Base-by-base conservation (phyloP, 1,140 invertebrate species). In the Agrilus planipennis region DNA sequence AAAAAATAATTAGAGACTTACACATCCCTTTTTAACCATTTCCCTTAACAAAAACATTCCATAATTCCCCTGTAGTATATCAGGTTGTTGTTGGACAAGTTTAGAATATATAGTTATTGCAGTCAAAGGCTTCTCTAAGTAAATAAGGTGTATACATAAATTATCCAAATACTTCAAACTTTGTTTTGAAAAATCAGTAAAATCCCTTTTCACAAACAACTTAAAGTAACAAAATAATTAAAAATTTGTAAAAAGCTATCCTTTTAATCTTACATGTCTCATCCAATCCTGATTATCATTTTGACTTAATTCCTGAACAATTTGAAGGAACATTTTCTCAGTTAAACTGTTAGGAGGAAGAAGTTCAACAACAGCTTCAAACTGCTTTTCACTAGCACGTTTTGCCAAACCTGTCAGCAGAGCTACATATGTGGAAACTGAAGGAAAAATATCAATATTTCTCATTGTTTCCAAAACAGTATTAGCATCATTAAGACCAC, bases 401-500 rank as follows among this genome's bases (percentile, higher is more conserved):
- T 21, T 37, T 14, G 48, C 41, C 14, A 58, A 35, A 15, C 57
- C 57, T 19, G 48, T 49, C 4, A 56, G 18, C 12, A 58, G 36
- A 2, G 46, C 27, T 30, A 48, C 38, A 31, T 47, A 47, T 6
- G 52, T 50, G 17, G 37, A 22, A 17, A 36, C 38, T 23, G 45
- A 51, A 43, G 46, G 41, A 4, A 41, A 21, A 2, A 69, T 47
- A 9, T 63, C 53, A 0, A 62, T 60, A 0, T 57, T 53, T 22
- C 47, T 51, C 64, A 69, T 66, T 27, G 58, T 68, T 41, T 46
- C 45, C 4, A 64, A 40, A 10, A 68, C 58, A 1, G 50, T 41
- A 39, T 60, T 41, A 4, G 42, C 57, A 21, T 54, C 53, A 7
- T 44, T 31, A 7, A 68, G 28, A 41, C 67, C 63, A 2, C 52